Base-by-base conservation (phyloP, 1,140 invertebrate species). In the Nephotettix cincticeps region DNA sequence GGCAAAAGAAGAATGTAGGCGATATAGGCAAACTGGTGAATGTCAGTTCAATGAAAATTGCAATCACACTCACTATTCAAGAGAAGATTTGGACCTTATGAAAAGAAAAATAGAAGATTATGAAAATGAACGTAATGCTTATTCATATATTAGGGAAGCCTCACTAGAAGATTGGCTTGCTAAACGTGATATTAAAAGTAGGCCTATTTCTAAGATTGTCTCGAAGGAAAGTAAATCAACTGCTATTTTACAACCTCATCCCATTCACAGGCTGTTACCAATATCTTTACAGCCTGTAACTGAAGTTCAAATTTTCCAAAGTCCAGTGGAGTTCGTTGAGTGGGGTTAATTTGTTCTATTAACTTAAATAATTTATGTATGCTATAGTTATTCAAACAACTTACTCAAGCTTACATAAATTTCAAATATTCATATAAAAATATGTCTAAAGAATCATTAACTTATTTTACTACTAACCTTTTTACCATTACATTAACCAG, bases 21-120 rank as follows among this genome's bases (percentile, higher is more conserved):
- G 74, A 63, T 75, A 73, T 68, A 36, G 61, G n/a, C 58, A 40
- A 13, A 70, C 43, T 25, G 71, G 72, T 28, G 45, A 72, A n/a
- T 77, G 76, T 70, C 67, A 58, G 17, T 77, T 76, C 68, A 74
- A 72, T 21, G 58, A 69, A 17, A 71, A 64, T 28, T 77, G 76
- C 47, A 69, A 71, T 30, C 67, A 68, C 54, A 71, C 72, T 63
- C 76, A 77, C 47, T 76, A 72, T 56, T 68, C 75, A 28, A 56
- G 14, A 32, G 66, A 72, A 56, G 68, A 77, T 23, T 56, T 77
- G 17, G 17, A 69, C 21, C 13, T 23, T 19, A 66, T 76, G 54
- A 71, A 65, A 28, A 3, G 66, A 13, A 0, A 65, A 64, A 58
- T 69, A 14, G 27, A 58, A 9, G 43, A 68, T 4, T 6, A 25